Base-by-base conservation (phyloP, 2,113 vertebrate species). In the Oncorhynchus kisutch region DNA sequence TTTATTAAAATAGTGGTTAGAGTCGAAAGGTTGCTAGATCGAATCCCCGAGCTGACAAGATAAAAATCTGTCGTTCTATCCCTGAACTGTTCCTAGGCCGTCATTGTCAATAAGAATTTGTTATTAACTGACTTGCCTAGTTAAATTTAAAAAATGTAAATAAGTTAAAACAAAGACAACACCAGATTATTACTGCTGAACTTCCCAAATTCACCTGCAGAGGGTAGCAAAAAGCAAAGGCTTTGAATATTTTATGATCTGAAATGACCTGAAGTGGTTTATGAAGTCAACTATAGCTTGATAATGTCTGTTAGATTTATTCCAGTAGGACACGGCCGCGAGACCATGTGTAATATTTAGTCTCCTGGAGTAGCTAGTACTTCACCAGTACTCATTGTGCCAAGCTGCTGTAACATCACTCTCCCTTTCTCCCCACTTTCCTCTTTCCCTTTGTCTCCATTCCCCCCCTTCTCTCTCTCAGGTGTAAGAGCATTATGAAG, bases 401-500 rank as follows among this genome's bases (percentile, higher is more conserved):
- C n/a, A 18, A 20, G 70, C 72, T 8, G 3, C 11, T 9, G 75
- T 86, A 75, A 76, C 48, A 65, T 74, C 70, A 9, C 45, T 68
- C 48, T 59, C 65, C 29, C 29, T 39, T 64, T 68, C 25, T 62
- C 14, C 20, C 22, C 14, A 4, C 18, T 68, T 74, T 67, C 18
- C 39, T 51, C 25, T 31, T 67, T 59, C 49, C 34, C 29, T 59
- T 64, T 68, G 11, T 62, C 16, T 29, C 24, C 24, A 24, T 73
- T 73, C 75, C 31, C 79, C 25, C 34, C n/a, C 67, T 25, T n/a
- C 18, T 80, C 7, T 76, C 81, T 81, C 86, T 24, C 85, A 99
- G 97, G 91, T 98, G 96, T 88, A 95, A 96, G 87, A 98, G 95
- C 87, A 96, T 99, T 85, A 98, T 98, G 97, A 96, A 95, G 86